Base-by-base conservation (phyloP, 2,888 invertebrate species). In the Saturnia japonica region DNA sequence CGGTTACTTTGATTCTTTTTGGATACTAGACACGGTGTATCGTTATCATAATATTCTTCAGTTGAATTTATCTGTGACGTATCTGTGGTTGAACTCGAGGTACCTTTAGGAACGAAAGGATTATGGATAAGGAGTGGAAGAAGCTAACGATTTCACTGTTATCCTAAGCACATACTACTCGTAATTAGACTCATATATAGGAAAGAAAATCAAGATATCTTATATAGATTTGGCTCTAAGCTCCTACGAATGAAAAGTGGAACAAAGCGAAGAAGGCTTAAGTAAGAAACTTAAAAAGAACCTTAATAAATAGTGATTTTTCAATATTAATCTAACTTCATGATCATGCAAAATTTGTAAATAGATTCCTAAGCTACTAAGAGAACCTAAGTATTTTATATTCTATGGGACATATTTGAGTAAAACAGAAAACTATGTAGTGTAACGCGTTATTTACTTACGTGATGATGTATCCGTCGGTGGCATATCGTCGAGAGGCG, bases 391-490 rank as follows among this genome's bases (percentile, higher is more conserved):
- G 22, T 25, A 57, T 11, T 60, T 60, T 11, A 1, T 25, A 60
- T 6, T 28, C 28, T 60, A 28, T 28, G 57, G 28, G 57, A 12
- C 25, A 28, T 28, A 60, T 60, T 60, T 60, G 57, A 14, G 11
- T 54, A 25, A 28, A 60, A 60, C 28, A 4, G 28, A 60, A 54
- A 25, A 14, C 16, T 60, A 2, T 3, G 14, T 12, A 60, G 28
- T 28, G 11, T 22, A 54, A 34, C 51, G 9, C 3, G 16, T 28
- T 28, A 28, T 34, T 25, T 25, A 89, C 93, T 90, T 76, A 92
- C 92, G 91, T 14, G 93, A 90, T 0, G 91, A 90, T 0, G 82
- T 88, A 68, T 92, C 93, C 0, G 89, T 89, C 1, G 88, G 85
- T 0, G 90, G 90, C 0, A 88, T 72, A 8, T 93, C 92, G 19